Evolutionary conservation across 92 coral and sea anemone species (phyloP).

Genomic region (Ricordea florida): DNA sequence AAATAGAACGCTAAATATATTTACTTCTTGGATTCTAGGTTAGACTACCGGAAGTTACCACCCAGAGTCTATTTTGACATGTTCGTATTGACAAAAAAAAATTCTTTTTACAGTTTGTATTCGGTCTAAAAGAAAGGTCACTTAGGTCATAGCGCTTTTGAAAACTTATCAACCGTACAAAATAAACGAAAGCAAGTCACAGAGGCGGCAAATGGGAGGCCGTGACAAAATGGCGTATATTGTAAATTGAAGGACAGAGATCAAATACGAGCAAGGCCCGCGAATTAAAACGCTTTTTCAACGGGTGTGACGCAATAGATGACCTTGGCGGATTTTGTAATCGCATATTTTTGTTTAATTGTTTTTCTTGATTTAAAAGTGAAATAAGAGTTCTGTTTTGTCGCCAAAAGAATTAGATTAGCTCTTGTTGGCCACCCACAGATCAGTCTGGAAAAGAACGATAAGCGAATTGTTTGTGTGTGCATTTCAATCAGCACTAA

Average conservation of each 20-base stretch:
- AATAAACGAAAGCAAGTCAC: constrained; percentile 2
- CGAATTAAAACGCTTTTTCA: background rate
- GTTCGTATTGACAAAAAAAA: background rate
- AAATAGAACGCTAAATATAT: background rate
- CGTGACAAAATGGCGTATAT: background rate
- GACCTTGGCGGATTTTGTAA: background rate
- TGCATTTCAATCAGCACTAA: constrained; percentile 26
- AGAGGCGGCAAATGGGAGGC: background rate
- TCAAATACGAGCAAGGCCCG: too few relatives aligned
- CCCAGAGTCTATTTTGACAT: constrained; percentile 9
- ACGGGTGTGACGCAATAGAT: background rate
- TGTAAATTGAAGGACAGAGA: background rate
- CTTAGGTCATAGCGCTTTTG: constrained; percentile 1
- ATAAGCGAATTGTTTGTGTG: constrained; percentile 17
- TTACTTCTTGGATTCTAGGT: background rate
- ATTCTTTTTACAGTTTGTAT: background rate
- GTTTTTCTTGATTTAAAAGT: too few relatives aligned
- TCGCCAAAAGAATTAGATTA: background rate
- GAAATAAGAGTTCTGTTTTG: background rate
- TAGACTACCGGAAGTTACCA: constrained; percentile 20
- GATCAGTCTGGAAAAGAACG: background rate
- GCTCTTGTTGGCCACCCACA: constrained; percentile 22
- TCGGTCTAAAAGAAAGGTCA: background rate
- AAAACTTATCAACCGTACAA: background rate
- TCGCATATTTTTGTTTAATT: background rate